phyloP scores from a whole-genome alignment of 2,888 invertebrate genomes.

The Plusia festucae region DNA sequence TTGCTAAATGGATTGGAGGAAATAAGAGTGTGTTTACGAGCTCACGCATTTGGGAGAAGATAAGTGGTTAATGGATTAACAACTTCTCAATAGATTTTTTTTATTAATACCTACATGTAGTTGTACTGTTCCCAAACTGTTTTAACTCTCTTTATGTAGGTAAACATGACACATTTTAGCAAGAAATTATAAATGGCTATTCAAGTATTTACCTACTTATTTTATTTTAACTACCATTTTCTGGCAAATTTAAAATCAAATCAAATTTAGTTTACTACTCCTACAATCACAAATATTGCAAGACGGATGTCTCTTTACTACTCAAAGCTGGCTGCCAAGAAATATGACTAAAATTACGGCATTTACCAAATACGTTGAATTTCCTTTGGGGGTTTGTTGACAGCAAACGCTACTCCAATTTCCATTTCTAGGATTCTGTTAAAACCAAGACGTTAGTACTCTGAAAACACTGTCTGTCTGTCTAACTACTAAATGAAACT shows the following conservation, averaged over 20 bases:
- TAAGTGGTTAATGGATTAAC: no score
- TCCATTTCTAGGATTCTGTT: background rate
- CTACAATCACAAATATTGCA: no score
- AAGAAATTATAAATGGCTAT: no score
- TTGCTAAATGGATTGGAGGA: background rate
- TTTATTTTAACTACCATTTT: no score
- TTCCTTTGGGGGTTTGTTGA: background rate
- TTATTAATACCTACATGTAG: no score
- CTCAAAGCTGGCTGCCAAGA: background rate
- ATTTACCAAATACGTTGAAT: background rate
- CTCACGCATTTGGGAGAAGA: background rate
- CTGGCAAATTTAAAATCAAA: no score
- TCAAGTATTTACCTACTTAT: no score
- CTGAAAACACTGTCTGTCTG: background rate
- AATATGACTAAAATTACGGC: background rate
- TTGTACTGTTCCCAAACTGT: no score
- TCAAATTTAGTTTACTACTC: no score
- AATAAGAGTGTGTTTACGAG: background rate
- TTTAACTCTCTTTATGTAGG: no score
- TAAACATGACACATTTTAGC: no score
- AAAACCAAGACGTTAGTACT: background rate
- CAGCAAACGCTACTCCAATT: background rate
- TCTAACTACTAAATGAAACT: background rate
- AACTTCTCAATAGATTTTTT: no score
- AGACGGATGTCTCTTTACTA: background rate